Conservation (phyloP, 2,797 vertebrate genomes). For the Netta rufina region DNA sequence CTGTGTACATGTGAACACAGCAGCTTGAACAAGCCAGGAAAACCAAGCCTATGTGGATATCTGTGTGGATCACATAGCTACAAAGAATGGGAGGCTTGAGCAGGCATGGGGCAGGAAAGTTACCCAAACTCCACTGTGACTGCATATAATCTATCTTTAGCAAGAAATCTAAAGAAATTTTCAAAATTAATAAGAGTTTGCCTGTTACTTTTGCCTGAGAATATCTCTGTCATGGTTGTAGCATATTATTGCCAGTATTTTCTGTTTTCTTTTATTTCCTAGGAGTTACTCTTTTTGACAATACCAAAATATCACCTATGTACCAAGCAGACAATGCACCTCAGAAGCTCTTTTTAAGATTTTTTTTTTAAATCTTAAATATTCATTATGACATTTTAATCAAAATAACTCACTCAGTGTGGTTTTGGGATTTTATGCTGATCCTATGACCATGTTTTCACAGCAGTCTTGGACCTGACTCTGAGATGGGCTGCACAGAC, state of each 20-base stretch:
- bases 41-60: background rate
- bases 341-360: background rate
- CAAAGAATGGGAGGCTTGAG: background rate
- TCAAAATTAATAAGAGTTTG: background rate
- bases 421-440: background rate
- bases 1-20: rapidly evolving
- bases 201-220: background rate
- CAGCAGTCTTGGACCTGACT: background rate
- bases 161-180: background rate
- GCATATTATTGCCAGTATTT: background rate
- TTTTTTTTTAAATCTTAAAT: background rate
- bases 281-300: background rate
- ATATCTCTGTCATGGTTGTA: background rate
- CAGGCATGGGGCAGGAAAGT: background rate
- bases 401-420: background rate
- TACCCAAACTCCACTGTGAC: background rate
- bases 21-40: background rate
- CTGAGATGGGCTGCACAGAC: rapidly evolving
- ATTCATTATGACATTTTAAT: background rate
- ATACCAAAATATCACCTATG: background rate
- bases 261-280: background rate
- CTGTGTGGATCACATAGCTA: rapidly evolving
- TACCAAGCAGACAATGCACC: background rate
- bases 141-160: background rate
- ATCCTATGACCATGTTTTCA: background rate